Percentiles rank a stretch among this genome's conserved stretches.
Evolutionary conservation across 2,888 invertebrate genomes (phyloP).

Genomic region (Anaspis maculata): DNA sequence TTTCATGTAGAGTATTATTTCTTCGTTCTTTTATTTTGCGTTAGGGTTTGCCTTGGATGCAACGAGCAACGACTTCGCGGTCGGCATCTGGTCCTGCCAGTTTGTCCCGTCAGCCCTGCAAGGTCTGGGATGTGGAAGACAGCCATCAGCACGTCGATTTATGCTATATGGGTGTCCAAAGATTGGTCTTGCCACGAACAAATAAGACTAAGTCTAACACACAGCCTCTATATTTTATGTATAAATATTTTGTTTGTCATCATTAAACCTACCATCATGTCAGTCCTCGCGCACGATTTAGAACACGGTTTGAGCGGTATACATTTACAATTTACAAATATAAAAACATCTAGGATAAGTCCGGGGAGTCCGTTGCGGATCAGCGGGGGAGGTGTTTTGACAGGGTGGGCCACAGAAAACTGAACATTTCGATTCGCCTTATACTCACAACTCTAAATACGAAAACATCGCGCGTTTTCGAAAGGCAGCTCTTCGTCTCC

Average conservation of each 20-base stretch:
- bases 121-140: slow-evolving; percentile 25
- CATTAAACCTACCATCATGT: slow-evolving; percentile 25
- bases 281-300: slow-evolving; percentile 26
- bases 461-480: too few species aligned
- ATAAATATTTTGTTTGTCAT: slow-evolving; percentile 30
- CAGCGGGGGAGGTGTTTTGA: slow-evolving; percentile 5
- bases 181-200: slow-evolving; percentile 39
- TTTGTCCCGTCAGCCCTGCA: slow-evolving; percentile 9
- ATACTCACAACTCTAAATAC: too few species aligned
- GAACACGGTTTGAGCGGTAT: slow-evolving; percentile 41
- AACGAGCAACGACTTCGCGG: too few species aligned
- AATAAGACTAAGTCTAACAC: slow-evolving; percentile 40
- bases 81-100: slow-evolving; percentile 15
- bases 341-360: slow-evolving; percentile 38
- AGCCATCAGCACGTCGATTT: slow-evolving; percentile 23
- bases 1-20: too few species aligned
- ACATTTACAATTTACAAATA: slow-evolving; percentile 41
- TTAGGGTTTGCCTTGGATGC: too few species aligned
- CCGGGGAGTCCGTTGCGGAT: slow-evolving; percentile 15
- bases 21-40: too few species aligned
- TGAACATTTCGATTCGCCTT: too few species aligned
- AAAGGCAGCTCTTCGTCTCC: too few species aligned
- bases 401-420: too few species aligned
- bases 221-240: slow-evolving; percentile 41
- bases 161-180: slow-evolving; percentile 26